Evolutionary conservation across 2,113 vertebrate genomes (phyloP), one percentile per base, ranked within the genome.

Genomic region (Chroicocephalus ridibundus): DNA sequence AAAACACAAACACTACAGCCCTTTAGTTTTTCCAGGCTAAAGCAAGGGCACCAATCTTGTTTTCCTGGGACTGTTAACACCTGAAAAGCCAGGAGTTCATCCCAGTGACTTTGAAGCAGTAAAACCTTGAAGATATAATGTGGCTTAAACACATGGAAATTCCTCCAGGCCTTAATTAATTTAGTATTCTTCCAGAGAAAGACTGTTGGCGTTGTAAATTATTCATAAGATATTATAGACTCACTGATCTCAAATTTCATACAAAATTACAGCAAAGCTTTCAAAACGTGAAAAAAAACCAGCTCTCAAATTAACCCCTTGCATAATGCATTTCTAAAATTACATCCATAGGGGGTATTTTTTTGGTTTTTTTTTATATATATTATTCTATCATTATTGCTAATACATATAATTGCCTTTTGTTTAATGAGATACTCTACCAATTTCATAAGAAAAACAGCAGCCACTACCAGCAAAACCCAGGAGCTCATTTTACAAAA

Each of bases 131-230:
- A 97, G 97, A 97, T 78, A 97, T 97, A 97, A 97, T 96, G 82
- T 97, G 94, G 88, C 83, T 97, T 97, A 97, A 97, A 97, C 94
- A 97, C 97, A 97, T 95, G 96, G 70, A 98, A 98, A 98, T 97
- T 98, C 98, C 97, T 98, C 81, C 96, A 97, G 97, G 97, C 96
- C 96, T 96, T 98, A 98, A 98, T 98, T 98, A 98, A 97, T 98
- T 97, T 97, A 96, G 96, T 97, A 97, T 97, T 97, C 96, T 96
- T 97, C 92, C 93, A 97, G 94, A 97, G 98, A 97, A 98, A 97
- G 96, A 93, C 96, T 97, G 97, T 97, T 97, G 96, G 96, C 20
- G 6, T 94, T 95, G 96, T 98, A 97, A 98, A 98, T 98, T 97
- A 98, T 98, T 98, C 97, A 98, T 97, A 95, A 97, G 96, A 97